Evolutionary conservation across 1,140 invertebrate species (phyloP), one percentile per base, ranked within the genome.

Genomic region (Drosophila jambulina): DNA sequence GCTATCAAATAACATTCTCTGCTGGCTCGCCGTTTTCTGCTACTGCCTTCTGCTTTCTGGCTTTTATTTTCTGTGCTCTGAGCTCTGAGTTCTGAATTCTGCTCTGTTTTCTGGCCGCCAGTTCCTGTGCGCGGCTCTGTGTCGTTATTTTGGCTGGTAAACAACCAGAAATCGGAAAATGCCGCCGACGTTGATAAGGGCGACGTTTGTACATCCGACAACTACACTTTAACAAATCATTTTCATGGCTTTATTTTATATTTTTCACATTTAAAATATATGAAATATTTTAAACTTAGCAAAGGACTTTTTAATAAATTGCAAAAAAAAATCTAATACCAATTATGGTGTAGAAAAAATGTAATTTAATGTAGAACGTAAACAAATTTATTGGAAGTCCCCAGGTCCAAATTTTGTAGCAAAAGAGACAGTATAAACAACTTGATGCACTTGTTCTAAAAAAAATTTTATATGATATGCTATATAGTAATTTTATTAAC

Each of bases 71-170:
- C 72, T 64, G 58, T 48, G 53, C 49, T 62, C 38, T 59, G 32
- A 25, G 42, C 29, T 19, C 34, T 19, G 53, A 8, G 27, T 38
- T 45, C 19, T 23, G 51, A 34, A 21, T 34, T 34, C 29, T 34
- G 51, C 13, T 67, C 21, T 32, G 38, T 57, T 54, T 45, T 58
- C 64, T 58, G 64, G 51, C 51, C 69, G 34, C 36, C 54, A 42
- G 69, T 51, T 74, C 54, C 54, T 34, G 64, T n/a, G 51, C 61
- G 32, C 43, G 43, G 43, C 51, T 58, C 21, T 79, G 83, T 91
- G 78, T 82, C 90, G 90, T 91, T 91, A 91, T 91, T 91, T 91
- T 91, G 90, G 78, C 80, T 82, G 61, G 80, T 83, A 91, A 91
- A 91, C 90, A 91, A 91, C 82, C 80, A 84, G 68, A 74, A 83